phyloP scores from a whole-genome alignment of 2,797 vertebrate genomes.

The Nothura maculosa region DNA sequence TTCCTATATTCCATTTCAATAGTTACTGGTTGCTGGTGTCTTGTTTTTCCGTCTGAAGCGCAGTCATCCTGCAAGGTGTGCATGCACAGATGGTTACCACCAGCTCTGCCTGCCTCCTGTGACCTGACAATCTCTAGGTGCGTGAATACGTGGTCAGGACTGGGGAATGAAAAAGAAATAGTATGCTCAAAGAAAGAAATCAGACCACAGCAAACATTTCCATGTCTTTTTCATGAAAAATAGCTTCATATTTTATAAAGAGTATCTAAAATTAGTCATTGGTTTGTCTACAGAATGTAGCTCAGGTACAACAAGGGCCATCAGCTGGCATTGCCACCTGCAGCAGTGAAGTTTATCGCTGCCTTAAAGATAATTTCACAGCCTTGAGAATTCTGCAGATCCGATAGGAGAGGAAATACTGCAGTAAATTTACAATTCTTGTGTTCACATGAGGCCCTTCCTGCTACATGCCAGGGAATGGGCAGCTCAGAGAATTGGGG shows the following conservation, averaged over 20 bases:
- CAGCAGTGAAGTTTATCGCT: background rate
- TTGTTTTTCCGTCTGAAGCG: background rate
- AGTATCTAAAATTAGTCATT: background rate
- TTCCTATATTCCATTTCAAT: background rate
- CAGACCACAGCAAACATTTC: background rate
- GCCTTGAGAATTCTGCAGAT: background rate
- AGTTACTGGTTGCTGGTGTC: background rate
- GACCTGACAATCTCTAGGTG: background rate
- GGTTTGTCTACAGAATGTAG: background rate
- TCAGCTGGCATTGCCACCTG: background rate
- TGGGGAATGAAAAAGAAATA: background rate
- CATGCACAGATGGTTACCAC: background rate
- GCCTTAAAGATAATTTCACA: background rate
- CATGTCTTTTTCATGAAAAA: background rate
- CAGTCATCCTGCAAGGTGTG: background rate
- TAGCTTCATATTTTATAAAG: background rate
- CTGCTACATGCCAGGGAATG: accelerated
- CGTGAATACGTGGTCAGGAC: background rate
- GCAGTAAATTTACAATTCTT: background rate
- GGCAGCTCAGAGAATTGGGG: background rate
- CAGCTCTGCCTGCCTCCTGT: background rate
- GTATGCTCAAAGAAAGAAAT: background rate
- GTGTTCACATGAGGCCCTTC: background rate
- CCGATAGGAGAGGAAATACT: background rate
- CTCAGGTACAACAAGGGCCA: background rate